These are phyloP conservation scores for Luidia sarsii DNA, from an alignment of 53 echinoderm and acorn worm species.

Conservation along the genomic window DNA sequence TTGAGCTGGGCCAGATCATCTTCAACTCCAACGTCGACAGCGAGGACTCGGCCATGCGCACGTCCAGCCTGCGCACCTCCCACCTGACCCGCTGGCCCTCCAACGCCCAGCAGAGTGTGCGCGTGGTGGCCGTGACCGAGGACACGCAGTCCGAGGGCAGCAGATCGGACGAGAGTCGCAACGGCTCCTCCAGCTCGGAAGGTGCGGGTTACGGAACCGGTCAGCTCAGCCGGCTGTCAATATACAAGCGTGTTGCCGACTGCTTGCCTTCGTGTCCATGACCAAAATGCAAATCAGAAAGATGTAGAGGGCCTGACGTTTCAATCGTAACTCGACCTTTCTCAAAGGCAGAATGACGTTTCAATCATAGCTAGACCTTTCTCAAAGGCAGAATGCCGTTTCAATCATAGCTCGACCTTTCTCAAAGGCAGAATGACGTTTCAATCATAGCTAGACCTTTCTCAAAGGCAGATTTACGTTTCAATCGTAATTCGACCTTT, in stretches of 20 bases:
- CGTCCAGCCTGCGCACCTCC: slow-evolving; percentile 45
- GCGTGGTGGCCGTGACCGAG: slow-evolving; percentile 71
- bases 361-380: too few species aligned
- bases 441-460: too few species aligned
- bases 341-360: too few species aligned
- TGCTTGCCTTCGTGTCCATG: too few species aligned
- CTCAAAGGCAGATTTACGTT: too few species aligned
- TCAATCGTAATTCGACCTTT: too few species aligned
- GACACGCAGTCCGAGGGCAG: slow-evolving; percentile 71
- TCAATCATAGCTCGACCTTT: too few species aligned
- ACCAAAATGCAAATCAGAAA: too few species aligned
- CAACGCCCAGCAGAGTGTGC: slow-evolving; percentile 56
- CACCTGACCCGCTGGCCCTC: slow-evolving; percentile 65
- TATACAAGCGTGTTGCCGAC: background rate
- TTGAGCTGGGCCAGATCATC: slow-evolving; percentile 87
- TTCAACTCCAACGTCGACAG: slow-evolving; percentile 76
- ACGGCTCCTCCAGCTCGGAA: slow-evolving; percentile 80
- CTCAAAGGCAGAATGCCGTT: too few species aligned
- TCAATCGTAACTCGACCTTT: too few species aligned
- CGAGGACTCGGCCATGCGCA: slow-evolving; percentile 29
- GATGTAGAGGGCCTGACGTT: too few species aligned
- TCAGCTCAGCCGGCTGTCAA: background rate
- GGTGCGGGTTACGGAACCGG: slow-evolving; percentile 14
- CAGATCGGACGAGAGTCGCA: slow-evolving; percentile 69
- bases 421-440: too few species aligned